Base-by-base conservation (phyloP, 2,113 vertebrate genomes). In the Apteryx owenii region DNA sequence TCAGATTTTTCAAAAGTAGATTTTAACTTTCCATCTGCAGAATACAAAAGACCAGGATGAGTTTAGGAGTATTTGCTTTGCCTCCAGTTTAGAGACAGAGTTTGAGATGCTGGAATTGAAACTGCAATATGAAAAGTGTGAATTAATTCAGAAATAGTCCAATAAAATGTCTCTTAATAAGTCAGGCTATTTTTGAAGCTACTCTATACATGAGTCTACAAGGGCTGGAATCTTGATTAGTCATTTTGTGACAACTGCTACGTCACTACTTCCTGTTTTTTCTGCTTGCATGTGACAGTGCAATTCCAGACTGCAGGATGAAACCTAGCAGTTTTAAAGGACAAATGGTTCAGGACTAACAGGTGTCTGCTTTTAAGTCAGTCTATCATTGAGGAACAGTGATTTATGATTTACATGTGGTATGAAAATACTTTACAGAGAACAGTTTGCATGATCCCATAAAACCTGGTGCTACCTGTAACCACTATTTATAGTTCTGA, bases 111-210 rank as follows among this genome's bases (percentile, higher is more conserved):
- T 61, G 60, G 21, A 31, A 68, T 8, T 65, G 42, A 71, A 72
- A 28, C 36, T 92, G 31, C 17, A 68, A 20, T 44, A 25, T 13
- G 42, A 84, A 48, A 86, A 38, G 54, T 79, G 60, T 90, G n/a
- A 71, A 70, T 64, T 92, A 78, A 33, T 95, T 76, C 65, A 92
- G 31, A 70, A 91, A 70, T 5, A 75, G 22, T 48, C 31, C 71
- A 73, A 20, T 29, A 73, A 81, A 51, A 51, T 38, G 33, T 36
- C 26, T 89, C 28, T 71, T 68, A 69, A 58, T 46, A 62, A 16
- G 54, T 21, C 46, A 90, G 72, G 23, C 31, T 86, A 19, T 29
- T 93, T 93, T 84, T 58, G 16, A 86, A 86, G 38, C 6, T 58
- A 46, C 9, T 65, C 60, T 29, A 2, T 60, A 11, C 60, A 36